phyloP scores from a whole-genome alignment of 2,797 vertebrate species.

The Cossypha caffra region DNA sequence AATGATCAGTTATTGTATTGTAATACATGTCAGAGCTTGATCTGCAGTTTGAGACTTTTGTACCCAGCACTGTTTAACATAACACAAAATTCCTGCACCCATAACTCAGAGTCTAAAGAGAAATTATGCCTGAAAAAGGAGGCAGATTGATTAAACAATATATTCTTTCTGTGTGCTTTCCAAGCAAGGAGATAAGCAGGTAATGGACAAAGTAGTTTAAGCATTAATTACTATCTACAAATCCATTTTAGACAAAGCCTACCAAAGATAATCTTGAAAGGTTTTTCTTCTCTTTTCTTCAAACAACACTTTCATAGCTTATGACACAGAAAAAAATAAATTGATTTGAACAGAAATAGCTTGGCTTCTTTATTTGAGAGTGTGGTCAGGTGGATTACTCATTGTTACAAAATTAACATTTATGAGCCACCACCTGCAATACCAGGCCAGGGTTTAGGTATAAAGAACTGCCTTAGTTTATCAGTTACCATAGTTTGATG shows the following conservation, averaged over 20 bases:
- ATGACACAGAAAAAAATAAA: background rate
- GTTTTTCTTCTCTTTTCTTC: background rate
- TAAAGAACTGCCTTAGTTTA: background rate
- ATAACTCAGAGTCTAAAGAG: background rate
- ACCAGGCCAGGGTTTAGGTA: background rate
- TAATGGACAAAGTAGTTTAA: background rate
- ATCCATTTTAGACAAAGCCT: background rate
- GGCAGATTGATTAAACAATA: background rate
- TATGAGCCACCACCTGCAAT: background rate
- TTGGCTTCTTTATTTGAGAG: background rate
- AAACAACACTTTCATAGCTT: background rate
- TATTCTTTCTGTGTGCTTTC: background rate
- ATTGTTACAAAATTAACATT: background rate
- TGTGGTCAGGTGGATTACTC: background rate
- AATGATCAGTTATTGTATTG: background rate
- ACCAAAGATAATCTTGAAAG: background rate
- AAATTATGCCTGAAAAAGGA: background rate
- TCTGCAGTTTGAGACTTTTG: background rate
- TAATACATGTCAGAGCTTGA: background rate
- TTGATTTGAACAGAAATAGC: background rate
- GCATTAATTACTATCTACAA: background rate
- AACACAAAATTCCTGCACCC: background rate
- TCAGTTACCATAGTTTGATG: background rate
- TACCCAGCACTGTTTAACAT: background rate
- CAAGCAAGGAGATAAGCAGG: background rate